Evolutionary conservation across 2,888 invertebrate genomes (phyloP), one percentile per base, ranked within the genome.

Genomic region (Doris montereyensis): DNA sequence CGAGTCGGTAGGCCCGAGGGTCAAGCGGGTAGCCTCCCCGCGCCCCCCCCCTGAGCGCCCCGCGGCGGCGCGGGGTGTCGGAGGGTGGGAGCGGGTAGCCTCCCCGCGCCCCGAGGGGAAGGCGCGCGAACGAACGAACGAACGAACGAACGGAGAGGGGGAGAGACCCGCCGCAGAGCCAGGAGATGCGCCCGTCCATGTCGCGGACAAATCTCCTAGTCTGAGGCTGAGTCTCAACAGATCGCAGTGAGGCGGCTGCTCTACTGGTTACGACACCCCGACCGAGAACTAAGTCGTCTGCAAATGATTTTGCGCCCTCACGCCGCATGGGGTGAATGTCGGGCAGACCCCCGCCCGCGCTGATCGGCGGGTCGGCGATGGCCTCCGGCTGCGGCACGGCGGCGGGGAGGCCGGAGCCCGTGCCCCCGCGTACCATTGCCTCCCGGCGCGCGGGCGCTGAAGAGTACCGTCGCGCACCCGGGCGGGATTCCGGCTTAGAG

Each of bases 401-500:
- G 13, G 24, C n/a, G 52, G 34, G 78, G 77, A 71, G 60, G 28
- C 77, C 77, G 74, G 77, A 62, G 65, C 24, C 68, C 77, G 73
- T 79, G 80, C 81, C 75, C 74, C 91, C 5, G 8, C 8, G 76
- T 67, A 92, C 92, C 91, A 89, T 91, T 91, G 91, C 92, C 92
- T 89, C 88, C 77, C 77, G 79, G 81, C 80, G 78, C 30, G 72
- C 78, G 75, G 81, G 84, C 80, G 80, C 80, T 76, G 71, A 82
- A 62, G 75, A n/a, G 78, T 86, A 86, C 84, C 85, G 84, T 86
- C 84, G 84, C 92, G 91, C 91, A 92, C 90, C 93, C 93, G 93
- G 94, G 92, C 91, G 92, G 93, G 93, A 93, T 94, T 93, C 93
- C 92, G 93, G 93, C 93, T 94, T 93, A 91, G 91, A 92, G 90